Base-by-base conservation (phyloP, 2,113 vertebrate species). In the Ptyas mucosa region DNA sequence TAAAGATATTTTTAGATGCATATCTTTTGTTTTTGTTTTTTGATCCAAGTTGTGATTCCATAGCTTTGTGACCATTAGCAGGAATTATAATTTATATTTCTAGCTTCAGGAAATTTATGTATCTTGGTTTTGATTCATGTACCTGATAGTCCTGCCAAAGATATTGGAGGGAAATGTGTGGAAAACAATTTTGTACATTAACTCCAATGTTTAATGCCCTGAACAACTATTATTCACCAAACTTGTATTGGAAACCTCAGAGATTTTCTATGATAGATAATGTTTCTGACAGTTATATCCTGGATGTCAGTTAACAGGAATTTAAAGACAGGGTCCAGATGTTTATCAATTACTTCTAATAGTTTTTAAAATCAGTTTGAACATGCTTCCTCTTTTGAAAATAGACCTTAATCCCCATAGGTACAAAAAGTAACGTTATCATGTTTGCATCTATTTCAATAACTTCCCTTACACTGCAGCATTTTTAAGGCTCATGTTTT, bases 401-500 rank as follows among this genome's bases (percentile, higher is more conserved):
- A 29, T 18, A 86, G 55, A 51, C 5, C 57, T 46, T 0, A 52
- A 85, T 53, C 24, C 26, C 21, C 23, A 81, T 89, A 88, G 26
- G 46, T 43, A 85, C 24, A 43, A 53, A 92, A 94, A 90, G 49
- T 81, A 85, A 58, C 88, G 85, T 85, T 89, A 39, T 90, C 87
- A 15, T 89, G 46, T 61, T 51, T 69, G 39, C 85, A 55, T 89
- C 88, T 12, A 20, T 85, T 91, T 57, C 87, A 85, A 4, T 89
- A 43, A 81, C 5, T 58, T 12, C 1, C 24, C n/a, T 15, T 39
- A 3, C 15, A 9, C 61, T 12, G 7, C 34, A 92, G 29, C 24
- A 0, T 91, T 94, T 85, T 81, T 93, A 43, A 90, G 88, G 49
- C 11, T 8, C 23, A 88, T 92, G 29, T 75, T 89, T 92, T 90